Percentiles rank a stretch among this genome's conserved stretches.
These are phyloP conservation scores for Anoplopoma fimbria DNA, from an alignment of 2,113 vertebrate genomes.

Conservation along the genomic window DNA sequence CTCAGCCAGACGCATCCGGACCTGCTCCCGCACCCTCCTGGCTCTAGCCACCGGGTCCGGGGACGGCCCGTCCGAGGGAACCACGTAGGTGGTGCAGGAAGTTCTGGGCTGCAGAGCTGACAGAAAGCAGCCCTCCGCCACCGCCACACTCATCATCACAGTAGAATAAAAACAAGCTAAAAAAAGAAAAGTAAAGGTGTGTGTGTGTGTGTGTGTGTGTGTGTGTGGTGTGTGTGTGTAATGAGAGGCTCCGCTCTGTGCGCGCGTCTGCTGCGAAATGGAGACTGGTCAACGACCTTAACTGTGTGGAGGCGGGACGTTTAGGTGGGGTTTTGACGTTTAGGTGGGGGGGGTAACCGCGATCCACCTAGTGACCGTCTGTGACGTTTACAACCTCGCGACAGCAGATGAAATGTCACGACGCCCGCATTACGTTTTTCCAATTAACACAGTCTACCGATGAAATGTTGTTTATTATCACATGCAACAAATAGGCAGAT, in stretches of 20 bases:
- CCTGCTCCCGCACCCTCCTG: constrained; percentile 83
- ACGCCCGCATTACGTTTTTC: background rate
- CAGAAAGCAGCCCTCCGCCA: constrained; percentile 78
- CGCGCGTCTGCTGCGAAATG: constrained; percentile 43
- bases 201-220: too few species aligned
- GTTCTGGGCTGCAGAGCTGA: constrained; percentile 82
- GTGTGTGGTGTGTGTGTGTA: too few species aligned
- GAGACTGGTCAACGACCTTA: constrained; percentile 12
- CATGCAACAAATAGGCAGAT: too few species aligned
- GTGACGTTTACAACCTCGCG: background rate
- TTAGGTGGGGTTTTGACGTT: background rate
- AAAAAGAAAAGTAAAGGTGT: background rate
- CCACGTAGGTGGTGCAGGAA: constrained; percentile 78
- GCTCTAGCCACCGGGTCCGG: constrained; percentile 72
- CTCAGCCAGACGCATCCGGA: constrained; percentile 83
- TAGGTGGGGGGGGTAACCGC: background rate
- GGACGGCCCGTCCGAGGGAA: constrained; percentile 73
- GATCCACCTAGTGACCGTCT: constrained; percentile 42
- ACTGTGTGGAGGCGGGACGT: constrained; percentile 56
- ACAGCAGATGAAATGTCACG: background rate
- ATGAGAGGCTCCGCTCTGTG: background rate
- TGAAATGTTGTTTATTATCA: too few species aligned
- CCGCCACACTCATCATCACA: constrained; percentile 57
- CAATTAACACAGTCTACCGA: too few species aligned
- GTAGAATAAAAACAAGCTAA: background rate